Evolutionary conservation across 2,797 vertebrate species (phyloP).

Genomic region (Prunella strophiata): DNA sequence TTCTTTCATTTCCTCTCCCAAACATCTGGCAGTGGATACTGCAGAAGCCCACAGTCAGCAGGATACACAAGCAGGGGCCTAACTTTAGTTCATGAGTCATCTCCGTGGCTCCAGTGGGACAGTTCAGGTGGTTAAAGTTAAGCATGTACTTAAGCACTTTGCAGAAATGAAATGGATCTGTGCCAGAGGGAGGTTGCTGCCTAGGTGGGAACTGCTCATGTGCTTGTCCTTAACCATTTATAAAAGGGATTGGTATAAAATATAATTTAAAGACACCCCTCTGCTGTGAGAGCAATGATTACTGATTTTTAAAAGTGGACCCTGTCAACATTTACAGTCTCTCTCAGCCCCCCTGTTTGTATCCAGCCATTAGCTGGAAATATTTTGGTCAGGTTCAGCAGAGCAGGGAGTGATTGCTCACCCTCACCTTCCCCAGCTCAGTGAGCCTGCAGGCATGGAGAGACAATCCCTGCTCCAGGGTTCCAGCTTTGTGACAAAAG

Average conservation of each 20-base stretch:
- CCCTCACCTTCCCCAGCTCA: background rate
- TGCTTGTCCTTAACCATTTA: background rate
- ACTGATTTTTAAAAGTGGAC: background rate
- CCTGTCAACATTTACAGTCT: background rate
- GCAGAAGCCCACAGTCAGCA: constrained; percentile 62
- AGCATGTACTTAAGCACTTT: constrained; percentile 7
- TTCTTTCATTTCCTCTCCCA: constrained; percentile 61
- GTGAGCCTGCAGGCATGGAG: accelerated
- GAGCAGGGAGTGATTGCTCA: background rate
- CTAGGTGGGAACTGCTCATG: background rate
- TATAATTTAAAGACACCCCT: background rate
- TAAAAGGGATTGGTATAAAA: background rate
- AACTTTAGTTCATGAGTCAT: constrained; percentile 67
- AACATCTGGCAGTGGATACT: constrained; percentile 51
- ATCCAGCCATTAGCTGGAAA: background rate
- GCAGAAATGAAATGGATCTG: background rate
- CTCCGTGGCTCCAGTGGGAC: constrained; percentile 25
- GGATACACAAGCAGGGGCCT: background rate
- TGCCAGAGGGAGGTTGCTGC: background rate
- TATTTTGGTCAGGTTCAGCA: background rate
- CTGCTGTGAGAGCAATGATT: background rate
- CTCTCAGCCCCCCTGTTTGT: background rate
- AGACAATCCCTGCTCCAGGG: background rate
- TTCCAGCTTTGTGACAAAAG: background rate
- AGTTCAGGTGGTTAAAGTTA: constrained; percentile 63